Evolutionary conservation across 2,113 vertebrate species (phyloP), one percentile per base, ranked within the genome.

Genomic region (Chlamydotis undulata): DNA sequence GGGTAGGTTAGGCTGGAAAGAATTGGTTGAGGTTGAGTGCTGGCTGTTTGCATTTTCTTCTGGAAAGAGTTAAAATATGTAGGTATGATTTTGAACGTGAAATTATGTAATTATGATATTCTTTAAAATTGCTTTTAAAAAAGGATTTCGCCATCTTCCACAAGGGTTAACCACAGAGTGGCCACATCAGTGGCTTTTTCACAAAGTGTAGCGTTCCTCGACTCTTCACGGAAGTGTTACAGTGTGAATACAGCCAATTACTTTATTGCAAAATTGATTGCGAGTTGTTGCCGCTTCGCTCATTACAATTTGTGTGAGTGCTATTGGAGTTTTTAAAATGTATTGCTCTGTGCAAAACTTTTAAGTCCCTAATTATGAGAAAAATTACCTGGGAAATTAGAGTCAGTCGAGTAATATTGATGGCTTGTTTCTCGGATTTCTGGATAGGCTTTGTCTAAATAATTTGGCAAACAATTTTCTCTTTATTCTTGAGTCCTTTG

Each of bases 341-440:
- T 63, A 74, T 69, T 87, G 83, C 87, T 69, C 47, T 61, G 41
- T 82, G 81, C 24, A 55, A 88, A 91, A 91, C 87, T 93, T 90
- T 26, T 29, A 89, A 92, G 86, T 93, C 81, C 80, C 74, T 94
- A 93, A 96, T 70, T 87, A 92, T 76, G 70, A 93, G 83, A 93
- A 94, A 89, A 96, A 96, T 89, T 95, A 96, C 83, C 83, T 89
- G 52, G 74, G 95, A 97, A 96, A 94, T 97, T 87, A 95, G 91
- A 94, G n/a, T 70, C 87, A 65, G 77, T 70, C 8, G 10, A 85
- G 78, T 83, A 69, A 63, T 95, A 85, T 76, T 78, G 96, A 87
- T 92, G 86, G 78, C 85, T 93, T 74, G 16, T 90, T 95, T 88
- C 78, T 87, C 91, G 83, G 53, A 57, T 92, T 92, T 87, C 80